These are phyloP conservation scores for Trachelus tabidus DNA, from an alignment of 2,888 invertebrate genomes.

Conservation along the genomic window DNA sequence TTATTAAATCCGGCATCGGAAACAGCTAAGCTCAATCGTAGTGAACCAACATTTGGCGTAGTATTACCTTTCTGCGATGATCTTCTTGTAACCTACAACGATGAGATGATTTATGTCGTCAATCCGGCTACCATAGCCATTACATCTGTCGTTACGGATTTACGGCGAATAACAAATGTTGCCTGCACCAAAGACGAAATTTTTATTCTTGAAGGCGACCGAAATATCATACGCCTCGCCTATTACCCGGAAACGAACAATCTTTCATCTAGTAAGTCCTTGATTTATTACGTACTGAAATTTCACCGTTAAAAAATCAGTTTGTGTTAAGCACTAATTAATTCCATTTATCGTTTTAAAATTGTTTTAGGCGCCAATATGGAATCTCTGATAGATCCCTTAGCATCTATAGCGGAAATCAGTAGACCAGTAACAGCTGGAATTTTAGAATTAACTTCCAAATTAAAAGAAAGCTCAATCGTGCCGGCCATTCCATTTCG, in stretches of 20 bases:
- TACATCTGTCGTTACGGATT: conserved; percentile 55
- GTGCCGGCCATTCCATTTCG: conserved; percentile 60
- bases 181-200: conserved; percentile 79
- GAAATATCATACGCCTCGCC: conserved; percentile 83
- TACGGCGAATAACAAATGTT: conserved; percentile 64
- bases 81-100: conserved; percentile 80
- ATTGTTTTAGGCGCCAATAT: conserved; percentile 30
- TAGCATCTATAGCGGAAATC: conserved; percentile 52
- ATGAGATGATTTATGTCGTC: conserved; percentile 77
- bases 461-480: conserved; percentile 60
- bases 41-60: conserved; percentile 74
- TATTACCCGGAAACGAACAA: conserved; percentile 74
- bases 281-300: neutral
- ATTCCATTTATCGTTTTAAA: too few species aligned
- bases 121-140: conserved; percentile 72
- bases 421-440: conserved; percentile 57
- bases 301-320: too few species aligned
- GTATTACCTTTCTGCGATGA: conserved; percentile 77
- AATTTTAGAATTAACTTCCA: conserved; percentile 61
- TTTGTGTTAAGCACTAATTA: too few species aligned
- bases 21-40: conserved; percentile 61
- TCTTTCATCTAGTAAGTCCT: conserved; percentile 41
- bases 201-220: conserved; percentile 83
- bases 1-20: conserved; percentile 76
- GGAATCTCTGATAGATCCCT: conserved; percentile 34